A percentile compares a stretch with the other conserved stretches of the same genome.
Evolutionary conservation across 2,888 invertebrate species (phyloP).

Genomic region (Cinara cedri): DNA sequence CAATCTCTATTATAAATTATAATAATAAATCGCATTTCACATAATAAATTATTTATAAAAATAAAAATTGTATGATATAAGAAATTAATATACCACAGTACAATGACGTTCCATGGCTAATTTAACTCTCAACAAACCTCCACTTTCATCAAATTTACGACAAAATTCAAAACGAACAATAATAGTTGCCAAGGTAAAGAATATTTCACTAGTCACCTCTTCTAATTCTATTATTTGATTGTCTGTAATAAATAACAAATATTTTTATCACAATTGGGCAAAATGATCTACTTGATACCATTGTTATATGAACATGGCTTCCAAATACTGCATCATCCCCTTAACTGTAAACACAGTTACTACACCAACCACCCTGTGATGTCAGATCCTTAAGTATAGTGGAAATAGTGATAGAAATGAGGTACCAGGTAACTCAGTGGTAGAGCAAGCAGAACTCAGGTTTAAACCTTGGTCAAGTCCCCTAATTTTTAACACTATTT

Average conservation of each 20-base stretch:
- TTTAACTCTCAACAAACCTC: conserved; percentile 40
- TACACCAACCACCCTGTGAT: no score
- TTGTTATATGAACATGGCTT: no score
- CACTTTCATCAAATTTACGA: conserved; percentile 55
- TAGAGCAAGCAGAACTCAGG: no score
- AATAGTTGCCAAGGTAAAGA: conserved; percentile 53
- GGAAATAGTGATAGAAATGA: no score
- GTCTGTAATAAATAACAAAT: conserved; percentile 35
- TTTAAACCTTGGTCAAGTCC: no score
- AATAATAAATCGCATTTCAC: conserved; percentile 1
- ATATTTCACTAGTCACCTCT: conserved; percentile 52
- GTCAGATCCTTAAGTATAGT: no score
- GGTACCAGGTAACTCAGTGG: no score
- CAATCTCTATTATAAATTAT: conserved; percentile 21
- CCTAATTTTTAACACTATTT: no score
- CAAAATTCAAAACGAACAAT: conserved; percentile 58
- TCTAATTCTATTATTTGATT: conserved; percentile 34
- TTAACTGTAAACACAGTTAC: no score
- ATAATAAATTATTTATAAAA: neutral
- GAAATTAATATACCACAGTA: conserved; percentile 32
- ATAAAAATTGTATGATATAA: neutral
- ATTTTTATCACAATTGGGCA: no score
- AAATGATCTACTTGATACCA: no score
- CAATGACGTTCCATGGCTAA: conserved; percentile 43
- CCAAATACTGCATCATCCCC: no score